Conservation (phyloP, 2,113 vertebrate genomes). For the Lophochroa leadbeateri region DNA sequence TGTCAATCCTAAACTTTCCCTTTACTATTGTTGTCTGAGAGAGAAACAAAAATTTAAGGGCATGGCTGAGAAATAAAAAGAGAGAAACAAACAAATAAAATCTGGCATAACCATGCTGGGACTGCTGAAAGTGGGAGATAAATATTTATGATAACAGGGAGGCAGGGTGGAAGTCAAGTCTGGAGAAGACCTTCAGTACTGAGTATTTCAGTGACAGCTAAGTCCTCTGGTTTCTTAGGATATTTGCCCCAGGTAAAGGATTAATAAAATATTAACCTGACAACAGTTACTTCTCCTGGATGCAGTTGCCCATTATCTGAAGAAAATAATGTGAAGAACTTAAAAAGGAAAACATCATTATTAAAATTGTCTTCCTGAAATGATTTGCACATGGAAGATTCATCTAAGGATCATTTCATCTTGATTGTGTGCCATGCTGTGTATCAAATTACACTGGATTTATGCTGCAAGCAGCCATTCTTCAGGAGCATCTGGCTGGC, state of each 20-base stretch:
- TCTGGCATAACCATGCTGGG: neutral
- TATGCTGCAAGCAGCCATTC: neutral
- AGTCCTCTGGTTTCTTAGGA: neutral
- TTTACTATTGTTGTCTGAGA: neutral
- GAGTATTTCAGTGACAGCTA: neutral
- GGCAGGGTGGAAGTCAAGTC: neutral
- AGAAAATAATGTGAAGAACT: neutral
- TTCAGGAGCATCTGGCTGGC: constrained; percentile 30
- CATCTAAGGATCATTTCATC: neutral
- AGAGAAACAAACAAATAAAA: neutral
- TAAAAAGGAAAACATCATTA: neutral
- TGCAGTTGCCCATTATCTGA: neutral
- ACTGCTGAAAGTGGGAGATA: neutral
- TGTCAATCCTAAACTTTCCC: neutral
- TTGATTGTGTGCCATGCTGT: neutral
- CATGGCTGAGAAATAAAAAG: neutral
- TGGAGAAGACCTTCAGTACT: neutral
- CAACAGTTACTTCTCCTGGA: neutral
- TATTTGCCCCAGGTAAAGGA: neutral
- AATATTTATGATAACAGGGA: neutral
- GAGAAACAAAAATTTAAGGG: neutral
- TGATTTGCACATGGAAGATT: neutral
- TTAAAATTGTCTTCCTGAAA: neutral
- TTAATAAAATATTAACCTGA: constrained; percentile 15
- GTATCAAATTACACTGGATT: neutral